Evolutionary conservation across 2,888 invertebrate genomes (phyloP), one percentile per base, ranked within the genome.

Genomic region (Helleia helle): DNA sequence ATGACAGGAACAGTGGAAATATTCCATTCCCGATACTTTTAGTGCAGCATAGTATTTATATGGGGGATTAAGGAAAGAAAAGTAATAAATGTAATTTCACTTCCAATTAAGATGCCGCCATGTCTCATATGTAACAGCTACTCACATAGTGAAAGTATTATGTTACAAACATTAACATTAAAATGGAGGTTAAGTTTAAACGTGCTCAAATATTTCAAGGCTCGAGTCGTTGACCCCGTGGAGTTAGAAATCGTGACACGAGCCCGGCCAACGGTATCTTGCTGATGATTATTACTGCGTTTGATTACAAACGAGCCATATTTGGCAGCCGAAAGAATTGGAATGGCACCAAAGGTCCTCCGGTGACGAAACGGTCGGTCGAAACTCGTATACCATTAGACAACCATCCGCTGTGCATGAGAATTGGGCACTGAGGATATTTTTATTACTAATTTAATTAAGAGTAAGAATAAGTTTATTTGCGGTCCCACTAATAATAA

Each of bases 201-300:
- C 53, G 64, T 62, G 31, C 54, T 54, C 53, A 40, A 49, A 53
- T 44, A 52, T 52, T 53, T 44, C 57, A 59, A 63, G 58, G 57
- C 54, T 55, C 51, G 46, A 58, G 63, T 59, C 63, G 69, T 67
- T 67, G 72, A 64, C 71, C 72, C 56, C 69, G 55, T 49, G 49
- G 49, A 53, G 52, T 56, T 57, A 55, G 58, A 58, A 68, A 55
- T 59, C 66, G 64, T 68, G 68, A 64, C 63, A 62, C 43, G 48
- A 50, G 42, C 48, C 34, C 38, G 43, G 54, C 51, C 52, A 57
- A 62, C 60, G 58, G 62, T 63, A 64, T 38, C 40, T 43, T 41
- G 41, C 42, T 48, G 38, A 48, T 44, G 46, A 43, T 42, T 43
- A 15, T 38, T 36, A 38, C 41, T 44, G 44, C 41, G 40, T 46